These are phyloP conservation scores for Lithophane socia DNA, from an alignment of 2,888 invertebrate genomes.

Conservation along the genomic window DNA sequence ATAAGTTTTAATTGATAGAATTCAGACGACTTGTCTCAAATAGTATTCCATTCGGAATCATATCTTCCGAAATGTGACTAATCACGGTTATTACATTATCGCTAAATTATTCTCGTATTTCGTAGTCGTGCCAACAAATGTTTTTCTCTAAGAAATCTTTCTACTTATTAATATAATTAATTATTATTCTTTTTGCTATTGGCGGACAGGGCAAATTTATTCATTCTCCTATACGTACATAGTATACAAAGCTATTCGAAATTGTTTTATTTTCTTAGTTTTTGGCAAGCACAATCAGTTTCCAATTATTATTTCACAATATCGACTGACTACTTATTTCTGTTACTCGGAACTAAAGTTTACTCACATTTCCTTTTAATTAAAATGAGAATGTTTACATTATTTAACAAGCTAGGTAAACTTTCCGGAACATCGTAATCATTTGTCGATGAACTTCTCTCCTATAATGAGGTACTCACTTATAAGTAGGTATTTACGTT, in stretches of 20 bases:
- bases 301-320: conserved; percentile 8
- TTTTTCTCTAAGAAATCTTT: background rate
- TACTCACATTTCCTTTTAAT: conserved; percentile 29
- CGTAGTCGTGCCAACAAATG: too few species aligned
- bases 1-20: background rate
- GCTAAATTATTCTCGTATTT: background rate
- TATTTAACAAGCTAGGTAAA: conserved; percentile 42
- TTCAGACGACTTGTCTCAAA: background rate
- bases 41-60: background rate
- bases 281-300: background rate
- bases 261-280: background rate
- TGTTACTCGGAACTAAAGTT: conserved; percentile 1
- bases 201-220: background rate
- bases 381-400: conserved; percentile 32
- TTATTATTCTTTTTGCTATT: background rate
- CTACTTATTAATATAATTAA: background rate
- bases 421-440: conserved; percentile 41
- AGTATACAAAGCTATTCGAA: background rate
- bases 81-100: background rate
- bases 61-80: background rate
- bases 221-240: background rate
- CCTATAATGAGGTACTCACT: conserved; percentile 35
- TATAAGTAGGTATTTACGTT: conserved; percentile 28
- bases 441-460: conserved; percentile 46
- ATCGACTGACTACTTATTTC: background rate